phyloP scores from a whole-genome alignment of 2,888 invertebrate species.

The Oscheius sp. region DNA sequence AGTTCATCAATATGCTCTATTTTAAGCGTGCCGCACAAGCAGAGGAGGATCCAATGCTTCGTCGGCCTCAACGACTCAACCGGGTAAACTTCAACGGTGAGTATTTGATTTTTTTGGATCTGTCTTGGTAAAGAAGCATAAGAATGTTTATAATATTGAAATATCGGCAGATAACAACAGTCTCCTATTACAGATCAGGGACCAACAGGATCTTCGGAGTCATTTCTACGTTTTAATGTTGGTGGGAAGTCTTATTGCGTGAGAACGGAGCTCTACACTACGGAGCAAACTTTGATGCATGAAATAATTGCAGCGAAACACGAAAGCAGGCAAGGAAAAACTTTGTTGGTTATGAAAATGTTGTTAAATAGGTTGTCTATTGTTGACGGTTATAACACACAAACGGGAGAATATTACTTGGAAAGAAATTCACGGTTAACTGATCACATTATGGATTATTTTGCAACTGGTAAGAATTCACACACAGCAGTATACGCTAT shows the following conservation, averaged over 20 bases:
- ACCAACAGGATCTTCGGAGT: slow-evolving; percentile 30
- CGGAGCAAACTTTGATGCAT: slow-evolving; percentile 59
- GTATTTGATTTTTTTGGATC: not conserved
- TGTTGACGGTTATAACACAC: slow-evolving; percentile 62
- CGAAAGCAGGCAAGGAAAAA: slow-evolving; percentile 44
- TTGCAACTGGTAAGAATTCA: slow-evolving; percentile 59
- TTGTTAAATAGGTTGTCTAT: slow-evolving; percentile 43
- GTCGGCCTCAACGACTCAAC: not conserved
- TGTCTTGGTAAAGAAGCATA: too few species aligned
- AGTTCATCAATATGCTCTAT: slow-evolving; percentile 2
- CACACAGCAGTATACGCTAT: not conserved
- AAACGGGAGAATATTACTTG: slow-evolving; percentile 69
- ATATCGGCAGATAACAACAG: too few species aligned
- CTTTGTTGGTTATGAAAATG: not conserved
- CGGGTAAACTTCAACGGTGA: slow-evolving; percentile 17
- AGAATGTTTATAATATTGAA: too few species aligned
- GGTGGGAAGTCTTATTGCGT: slow-evolving; percentile 70
- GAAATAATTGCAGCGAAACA: slow-evolving; percentile 52
- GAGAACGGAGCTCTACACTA: slow-evolving; percentile 55
- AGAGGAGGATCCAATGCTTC: slow-evolving; percentile 20
- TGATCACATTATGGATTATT: slow-evolving; percentile 70
- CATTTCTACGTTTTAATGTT: slow-evolving; percentile 60
- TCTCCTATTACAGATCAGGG: too few species aligned
- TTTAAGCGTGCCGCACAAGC: slow-evolving; percentile 21
- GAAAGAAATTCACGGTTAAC: slow-evolving; percentile 67